Evolutionary conservation across 2,888 invertebrate species (phyloP), one percentile per base, ranked within the genome.

Genomic region (Ditula angustiorana): DNA sequence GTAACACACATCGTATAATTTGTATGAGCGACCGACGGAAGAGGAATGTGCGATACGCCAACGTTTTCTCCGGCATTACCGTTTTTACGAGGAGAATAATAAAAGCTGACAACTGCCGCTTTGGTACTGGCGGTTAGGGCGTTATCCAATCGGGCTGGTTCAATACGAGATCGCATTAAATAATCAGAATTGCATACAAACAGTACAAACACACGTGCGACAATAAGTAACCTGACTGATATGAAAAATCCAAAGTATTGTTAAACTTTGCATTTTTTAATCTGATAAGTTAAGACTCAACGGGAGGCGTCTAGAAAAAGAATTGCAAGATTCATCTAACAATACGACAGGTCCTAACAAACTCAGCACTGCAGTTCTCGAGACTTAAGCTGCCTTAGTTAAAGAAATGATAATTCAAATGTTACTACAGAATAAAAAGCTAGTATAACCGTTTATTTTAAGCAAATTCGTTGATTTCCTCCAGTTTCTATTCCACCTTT

Each of bases 1-100:
- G 86, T 88, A 90, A 87, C 87, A 87, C 82, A 84, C 83, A 81
- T 87, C 86, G 91, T 90, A 90, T 89, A 90, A 92, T 92, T 90
- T 90, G 92, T 92, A 88, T 87, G 87, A 88, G 82, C 88, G 83
- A 81, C 82, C 84, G 82, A 74, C 87, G 79, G 74, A 82, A 78
- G 83, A 84, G 85, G 85, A 88, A 87, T 88, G 90, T 82, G 84
- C 84, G 84, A 88, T 87, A 86, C 87, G 85, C 82, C 81, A 78
- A 73, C 79, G 81, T 86, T 86, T 88, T 83, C 88, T 83, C 84
- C 77, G 75, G 77, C 80, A 79, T 79, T 81, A 80, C 85, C 82
- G 81, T 82, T 87, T 90, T 86, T 87, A 89, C 79, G 74, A 68
- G 76, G 73, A 73, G 74, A 77, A 74, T 74, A 84, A 89, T 89